Percentiles rank a stretch among this genome's conserved stretches.
These are phyloP conservation scores for Cabera pusaria DNA, from an alignment of 2,888 invertebrate species.

Conservation along the genomic window DNA sequence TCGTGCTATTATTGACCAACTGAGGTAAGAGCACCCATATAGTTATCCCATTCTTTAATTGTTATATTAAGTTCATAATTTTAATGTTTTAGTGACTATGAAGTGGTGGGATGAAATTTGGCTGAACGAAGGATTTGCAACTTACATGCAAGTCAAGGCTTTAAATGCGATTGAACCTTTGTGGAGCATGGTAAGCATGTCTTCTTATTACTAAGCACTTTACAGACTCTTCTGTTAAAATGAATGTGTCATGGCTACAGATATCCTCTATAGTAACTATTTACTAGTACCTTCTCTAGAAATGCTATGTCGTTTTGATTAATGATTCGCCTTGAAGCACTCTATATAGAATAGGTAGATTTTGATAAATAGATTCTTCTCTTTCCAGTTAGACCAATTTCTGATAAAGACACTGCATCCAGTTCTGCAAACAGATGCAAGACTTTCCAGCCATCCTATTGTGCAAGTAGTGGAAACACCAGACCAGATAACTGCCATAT, in stretches of 20 bases:
- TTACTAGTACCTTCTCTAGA: no score
- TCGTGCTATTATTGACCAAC: no score
- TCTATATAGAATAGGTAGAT: no score
- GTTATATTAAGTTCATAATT: conserved; percentile 3
- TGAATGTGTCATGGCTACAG: no score
- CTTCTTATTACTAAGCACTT: neutral
- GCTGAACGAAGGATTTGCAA: conserved; percentile 96
- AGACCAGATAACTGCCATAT: conserved; percentile 95
- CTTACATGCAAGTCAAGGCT: conserved; percentile 93
- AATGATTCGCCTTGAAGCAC: no score
- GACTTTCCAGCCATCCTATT: conserved; percentile 94
- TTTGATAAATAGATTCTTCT: no score
- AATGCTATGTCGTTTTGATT: no score
- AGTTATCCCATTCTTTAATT: neutral
- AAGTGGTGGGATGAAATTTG: conserved; percentile 97
- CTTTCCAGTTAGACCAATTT: conserved; percentile 89
- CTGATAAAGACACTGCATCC: conserved; percentile 87
- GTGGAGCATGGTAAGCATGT: conserved; percentile 88
- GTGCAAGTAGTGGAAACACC: conserved; percentile 93
- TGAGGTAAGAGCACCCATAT: no score
- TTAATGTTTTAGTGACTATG: conserved; percentile 89
- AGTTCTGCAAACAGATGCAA: conserved; percentile 90
- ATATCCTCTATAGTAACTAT: no score
- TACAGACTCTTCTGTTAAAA: no score
- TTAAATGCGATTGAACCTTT: conserved; percentile 87